phyloP scores from a whole-genome alignment of 2,113 vertebrate species.

The Anarhynchus alexandrinus region DNA sequence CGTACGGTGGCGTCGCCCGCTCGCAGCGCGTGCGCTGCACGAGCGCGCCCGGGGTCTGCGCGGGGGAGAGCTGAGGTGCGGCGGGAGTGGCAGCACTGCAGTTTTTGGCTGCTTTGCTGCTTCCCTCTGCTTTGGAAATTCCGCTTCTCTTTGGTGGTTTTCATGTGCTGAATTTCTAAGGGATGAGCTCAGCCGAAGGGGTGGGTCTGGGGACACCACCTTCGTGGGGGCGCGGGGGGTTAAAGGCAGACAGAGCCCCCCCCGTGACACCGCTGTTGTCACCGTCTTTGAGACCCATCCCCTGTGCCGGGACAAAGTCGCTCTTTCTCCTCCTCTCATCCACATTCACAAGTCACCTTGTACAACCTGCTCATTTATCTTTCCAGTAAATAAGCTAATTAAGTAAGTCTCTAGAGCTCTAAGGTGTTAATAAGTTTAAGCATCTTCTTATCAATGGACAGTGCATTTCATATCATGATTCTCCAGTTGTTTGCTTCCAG shows the following conservation, averaged over 20 bases:
- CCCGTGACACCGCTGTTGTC: not conserved
- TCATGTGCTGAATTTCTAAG: fast-evolving
- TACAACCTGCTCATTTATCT: not conserved
- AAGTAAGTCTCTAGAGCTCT: not conserved
- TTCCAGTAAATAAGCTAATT: not conserved
- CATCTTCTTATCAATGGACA: not conserved
- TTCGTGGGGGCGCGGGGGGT: not conserved
- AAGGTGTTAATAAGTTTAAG: constrained; percentile 1
- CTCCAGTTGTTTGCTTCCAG: not conserved
- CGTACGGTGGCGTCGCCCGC: fast-evolving
- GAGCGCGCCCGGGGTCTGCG: fast-evolving
- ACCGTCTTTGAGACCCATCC: fast-evolving
- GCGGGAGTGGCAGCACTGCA: fast-evolving
- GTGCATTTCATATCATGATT: not conserved
- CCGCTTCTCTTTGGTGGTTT: fast-evolving
- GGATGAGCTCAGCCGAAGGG: not conserved
- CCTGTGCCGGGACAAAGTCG: too few species aligned
- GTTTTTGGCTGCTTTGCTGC: not conserved
- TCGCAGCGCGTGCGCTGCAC: fast-evolving
- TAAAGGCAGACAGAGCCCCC: not conserved
- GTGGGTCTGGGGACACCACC: not conserved
- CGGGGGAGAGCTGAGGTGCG: not conserved
- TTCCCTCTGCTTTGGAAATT: not conserved
- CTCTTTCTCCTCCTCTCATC: not conserved
- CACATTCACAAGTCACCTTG: not conserved